Evolutionary conservation across 2,113 vertebrate genomes (phyloP).

Genomic region (Semicossyphus pulcher): DNA sequence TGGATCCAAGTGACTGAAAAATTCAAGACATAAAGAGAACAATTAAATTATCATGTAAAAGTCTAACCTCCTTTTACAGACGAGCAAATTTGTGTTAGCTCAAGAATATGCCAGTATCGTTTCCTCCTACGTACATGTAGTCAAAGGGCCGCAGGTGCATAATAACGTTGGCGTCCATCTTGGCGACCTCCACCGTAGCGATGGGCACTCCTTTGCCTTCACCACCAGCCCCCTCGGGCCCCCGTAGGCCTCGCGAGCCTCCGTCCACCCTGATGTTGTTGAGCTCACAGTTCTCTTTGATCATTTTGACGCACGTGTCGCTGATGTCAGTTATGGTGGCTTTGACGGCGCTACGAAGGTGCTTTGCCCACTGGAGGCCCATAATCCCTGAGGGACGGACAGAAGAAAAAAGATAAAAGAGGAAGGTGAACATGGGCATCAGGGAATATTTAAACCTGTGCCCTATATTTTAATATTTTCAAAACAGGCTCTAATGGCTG

Average conservation of each 20-base stretch:
- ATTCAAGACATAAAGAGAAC: neutral
- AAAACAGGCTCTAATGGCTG: too few relatives aligned
- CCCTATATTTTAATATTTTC: too few relatives aligned
- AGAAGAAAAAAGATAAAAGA: too few relatives aligned
- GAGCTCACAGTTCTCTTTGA: constrained; percentile 94
- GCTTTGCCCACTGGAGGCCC: constrained; percentile 98
- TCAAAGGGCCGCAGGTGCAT: constrained; percentile 97
- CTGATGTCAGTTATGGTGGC: constrained; percentile 97
- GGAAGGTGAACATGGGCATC: neutral
- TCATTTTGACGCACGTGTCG: constrained; percentile 91
- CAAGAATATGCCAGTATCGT: too few relatives aligned
- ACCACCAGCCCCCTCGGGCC: constrained; percentile 67
- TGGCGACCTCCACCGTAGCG: constrained; percentile 90
- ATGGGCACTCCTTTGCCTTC: constrained; percentile 69
- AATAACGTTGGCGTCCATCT: constrained; percentile 98
- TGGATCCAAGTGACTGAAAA: constrained; percentile 93
- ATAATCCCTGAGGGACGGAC: constrained; percentile 88
- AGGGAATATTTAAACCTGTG: too few relatives aligned
- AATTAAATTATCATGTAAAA: too few relatives aligned
- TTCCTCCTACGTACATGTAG: constrained; percentile 90
- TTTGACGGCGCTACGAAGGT: constrained; percentile 88
- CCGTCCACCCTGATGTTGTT: constrained; percentile 90
- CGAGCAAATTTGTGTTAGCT: too few relatives aligned
- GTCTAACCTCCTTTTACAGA: too few relatives aligned
- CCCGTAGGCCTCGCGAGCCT: constrained; percentile 65